Conservation (phyloP, 2,888 invertebrate species). For the Chymomyza procnemis region DNA sequence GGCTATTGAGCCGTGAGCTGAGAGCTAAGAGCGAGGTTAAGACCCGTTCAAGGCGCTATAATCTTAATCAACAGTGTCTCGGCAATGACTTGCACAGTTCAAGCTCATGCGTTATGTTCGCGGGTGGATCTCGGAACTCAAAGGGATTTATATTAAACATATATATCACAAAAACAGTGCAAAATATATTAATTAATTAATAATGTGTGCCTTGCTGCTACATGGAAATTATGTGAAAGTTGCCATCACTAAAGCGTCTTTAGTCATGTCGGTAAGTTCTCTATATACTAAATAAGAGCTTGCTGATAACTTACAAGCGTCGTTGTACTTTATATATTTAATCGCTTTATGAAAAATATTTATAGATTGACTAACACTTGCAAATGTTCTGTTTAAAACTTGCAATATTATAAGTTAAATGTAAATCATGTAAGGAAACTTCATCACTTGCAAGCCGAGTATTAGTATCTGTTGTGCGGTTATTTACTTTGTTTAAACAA, state of each 20-base stretch:
- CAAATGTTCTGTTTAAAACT: background rate
- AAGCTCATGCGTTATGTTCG: background rate
- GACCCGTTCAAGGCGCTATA: conserved; percentile 74
- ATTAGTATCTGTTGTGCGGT: no score
- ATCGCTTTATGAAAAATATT: background rate
- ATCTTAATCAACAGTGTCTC: conserved; percentile 56
- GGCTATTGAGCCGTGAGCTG: conserved; percentile 32
- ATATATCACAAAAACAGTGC: background rate
- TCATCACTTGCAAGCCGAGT: no score
- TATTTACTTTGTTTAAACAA: no score
- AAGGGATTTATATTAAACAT: background rate
- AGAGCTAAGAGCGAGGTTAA: conserved; percentile 65
- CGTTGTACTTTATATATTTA: background rate
- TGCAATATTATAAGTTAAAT: no score
- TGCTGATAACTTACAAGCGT: background rate
- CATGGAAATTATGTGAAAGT: background rate
- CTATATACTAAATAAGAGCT: background rate
- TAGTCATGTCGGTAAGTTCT: background rate
- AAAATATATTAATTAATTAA: background rate
- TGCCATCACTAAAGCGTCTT: background rate
- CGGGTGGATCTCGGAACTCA: background rate
- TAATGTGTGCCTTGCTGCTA: background rate
- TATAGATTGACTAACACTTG: background rate
- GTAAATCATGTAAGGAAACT: no score
- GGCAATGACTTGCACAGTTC: background rate